Evolutionary conservation across 2,797 vertebrate genomes (phyloP), one percentile per base, ranked within the genome.

Genomic region (Mico argentatus): DNA sequence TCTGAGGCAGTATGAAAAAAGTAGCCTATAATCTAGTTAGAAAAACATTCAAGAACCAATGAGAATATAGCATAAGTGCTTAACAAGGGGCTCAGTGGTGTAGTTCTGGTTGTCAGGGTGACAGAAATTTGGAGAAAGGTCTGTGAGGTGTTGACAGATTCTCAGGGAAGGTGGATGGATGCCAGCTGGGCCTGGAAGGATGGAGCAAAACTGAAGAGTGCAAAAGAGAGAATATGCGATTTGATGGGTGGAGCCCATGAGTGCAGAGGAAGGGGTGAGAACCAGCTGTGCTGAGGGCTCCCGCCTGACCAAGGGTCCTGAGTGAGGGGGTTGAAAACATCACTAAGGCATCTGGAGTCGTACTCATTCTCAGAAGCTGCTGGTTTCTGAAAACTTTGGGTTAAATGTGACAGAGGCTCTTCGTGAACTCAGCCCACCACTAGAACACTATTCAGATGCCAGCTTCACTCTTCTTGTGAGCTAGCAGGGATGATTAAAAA

Each of bases 381-480:
- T 64, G 73, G 73, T 64, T 88, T 85, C 86, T 92, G 82, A 81
- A 81, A 64, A 73, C 88, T 91, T 80, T 88, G 75, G 86, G 87
- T 88, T 90, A 82, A 27, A 52, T 26, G 13, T 86, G 88, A 92
- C 82, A 88, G 91, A 83, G 76, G 17, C 26, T 92, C 82, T 84
- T 79, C 55, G 55, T 95, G 86, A 95, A 81, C 90, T 90, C 64
- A 77, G 22, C 64, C 72, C 90, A 67, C 12, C 46, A 44, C 75
- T 81, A 57, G 27, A 88, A 39, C 13, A 17, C 30, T 59, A 22
- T 64, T 94, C 27, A 39, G 36, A 72, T 39, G 44, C 50, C 64
- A 76, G 36, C 11, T 48, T 76, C 67, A 30, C 27, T 81, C 64
- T 94, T 85, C 82, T 59, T 22, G 8, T 55, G 73, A 93, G 77